Evolutionary conservation across 2,888 invertebrate species (phyloP).

Genomic region (Drosophila hamatofila): DNA sequence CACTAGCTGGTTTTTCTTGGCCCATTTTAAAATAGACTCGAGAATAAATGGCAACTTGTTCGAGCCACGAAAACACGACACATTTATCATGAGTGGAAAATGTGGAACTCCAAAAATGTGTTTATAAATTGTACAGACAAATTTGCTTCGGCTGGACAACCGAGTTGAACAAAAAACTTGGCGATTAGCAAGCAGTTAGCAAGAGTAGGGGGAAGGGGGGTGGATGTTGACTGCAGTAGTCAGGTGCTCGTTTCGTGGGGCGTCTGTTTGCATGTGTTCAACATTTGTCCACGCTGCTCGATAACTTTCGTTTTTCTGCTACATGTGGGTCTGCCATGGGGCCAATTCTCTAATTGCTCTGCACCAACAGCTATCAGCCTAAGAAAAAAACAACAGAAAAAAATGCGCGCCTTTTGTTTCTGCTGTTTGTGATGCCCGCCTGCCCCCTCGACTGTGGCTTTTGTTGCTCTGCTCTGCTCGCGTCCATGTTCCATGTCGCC

Average conservation of each 20-base stretch:
- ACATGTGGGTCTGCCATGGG: constrained; percentile 24
- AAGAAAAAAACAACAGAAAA: not conserved
- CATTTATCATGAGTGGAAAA: constrained; percentile 69
- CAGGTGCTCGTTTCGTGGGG: constrained; percentile 33
- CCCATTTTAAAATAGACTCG: constrained; percentile 39
- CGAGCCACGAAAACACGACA: constrained; percentile 63
- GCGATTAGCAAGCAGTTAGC: constrained; percentile 49
- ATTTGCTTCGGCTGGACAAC: constrained; percentile 42
- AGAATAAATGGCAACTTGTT: constrained; percentile 74
- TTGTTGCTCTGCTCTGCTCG: constrained; percentile 23
- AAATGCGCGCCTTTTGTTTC: not conserved
- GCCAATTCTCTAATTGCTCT: constrained; percentile 76
- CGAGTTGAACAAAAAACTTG: constrained; percentile 16
- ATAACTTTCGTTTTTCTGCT: constrained; percentile 68
- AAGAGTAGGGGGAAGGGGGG: not conserved
- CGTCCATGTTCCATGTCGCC: constrained; percentile 65
- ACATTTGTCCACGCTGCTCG: constrained; percentile 69
- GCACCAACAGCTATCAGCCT: constrained; percentile 22
- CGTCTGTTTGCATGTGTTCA: constrained; percentile 69
- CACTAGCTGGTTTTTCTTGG: constrained; percentile 8
- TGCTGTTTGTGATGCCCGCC: not conserved
- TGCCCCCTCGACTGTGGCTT: constrained; percentile 2
- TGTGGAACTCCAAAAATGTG: constrained; percentile 47
- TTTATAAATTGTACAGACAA: constrained; percentile 56
- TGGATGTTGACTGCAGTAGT: constrained; percentile 4